Evolutionary conservation across 2,888 invertebrate genomes (phyloP).

Genomic region (Lasiommata megera): DNA sequence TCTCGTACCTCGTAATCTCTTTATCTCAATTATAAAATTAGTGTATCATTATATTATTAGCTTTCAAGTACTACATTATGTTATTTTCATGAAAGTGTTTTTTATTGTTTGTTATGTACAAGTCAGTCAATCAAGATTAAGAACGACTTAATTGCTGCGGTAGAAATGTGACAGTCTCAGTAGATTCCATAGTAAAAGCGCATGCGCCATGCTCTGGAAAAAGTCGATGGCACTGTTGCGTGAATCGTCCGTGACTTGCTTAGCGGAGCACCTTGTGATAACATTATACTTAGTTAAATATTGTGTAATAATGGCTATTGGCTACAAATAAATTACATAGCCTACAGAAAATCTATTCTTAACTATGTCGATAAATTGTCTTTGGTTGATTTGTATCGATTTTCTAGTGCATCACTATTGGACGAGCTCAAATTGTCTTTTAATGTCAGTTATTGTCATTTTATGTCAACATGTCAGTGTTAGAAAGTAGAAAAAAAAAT

Average conservation of each 20-base stretch:
- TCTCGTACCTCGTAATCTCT: no score
- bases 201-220: not conserved
- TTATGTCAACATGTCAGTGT: not conserved
- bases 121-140: no score
- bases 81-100: no score
- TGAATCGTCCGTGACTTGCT: not conserved
- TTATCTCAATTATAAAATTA: no score
- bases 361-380: no score
- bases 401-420: not conserved
- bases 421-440: not conserved
- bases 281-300: no score
- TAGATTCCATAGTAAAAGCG: not conserved
- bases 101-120: no score
- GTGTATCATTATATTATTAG: no score
- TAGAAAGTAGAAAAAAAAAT: not conserved
- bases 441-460: not conserved
- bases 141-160: not conserved
- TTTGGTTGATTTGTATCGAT: no score
- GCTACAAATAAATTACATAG: no score
- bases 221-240: not conserved
- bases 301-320: no score
- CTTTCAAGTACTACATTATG: no score
- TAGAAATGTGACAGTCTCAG: conserved; percentile 1
- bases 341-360: not conserved
- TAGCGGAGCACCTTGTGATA: not conserved